Percentiles rank a stretch among this genome's conserved stretches.
These are phyloP conservation scores for Siniperca knerii DNA, from an alignment of 2,113 vertebrate genomes.

Conservation along the genomic window DNA sequence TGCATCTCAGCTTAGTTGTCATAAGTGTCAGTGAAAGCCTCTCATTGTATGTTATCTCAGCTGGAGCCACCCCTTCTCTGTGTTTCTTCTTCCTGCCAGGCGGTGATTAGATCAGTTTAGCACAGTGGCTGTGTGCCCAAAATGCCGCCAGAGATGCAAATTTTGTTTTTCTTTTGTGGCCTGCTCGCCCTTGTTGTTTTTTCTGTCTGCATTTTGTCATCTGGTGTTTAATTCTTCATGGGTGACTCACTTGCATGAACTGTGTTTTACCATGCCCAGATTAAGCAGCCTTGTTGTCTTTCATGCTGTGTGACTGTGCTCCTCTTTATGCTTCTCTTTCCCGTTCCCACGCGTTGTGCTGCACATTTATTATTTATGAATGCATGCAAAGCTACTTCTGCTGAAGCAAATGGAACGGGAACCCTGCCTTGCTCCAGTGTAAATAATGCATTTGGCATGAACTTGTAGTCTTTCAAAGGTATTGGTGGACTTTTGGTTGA, in stretches of 20 bases:
- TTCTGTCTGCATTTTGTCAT: conserved; percentile 69
- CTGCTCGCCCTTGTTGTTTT: conserved; percentile 47
- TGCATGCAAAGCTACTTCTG: conserved; percentile 81
- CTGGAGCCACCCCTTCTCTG: conserved; percentile 28
- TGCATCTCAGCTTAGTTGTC: conserved; percentile 40
- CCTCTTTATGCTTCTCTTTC: conserved; percentile 56
- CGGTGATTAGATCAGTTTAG: conserved; percentile 59
- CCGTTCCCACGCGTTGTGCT: conserved; percentile 63
- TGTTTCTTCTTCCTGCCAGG: conserved; percentile 46
- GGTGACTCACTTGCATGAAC: conserved; percentile 50
- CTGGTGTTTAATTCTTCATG: conserved; percentile 53
- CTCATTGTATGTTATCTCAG: conserved; percentile 31
- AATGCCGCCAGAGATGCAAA: conserved; percentile 56
- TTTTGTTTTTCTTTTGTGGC: conserved; percentile 56
- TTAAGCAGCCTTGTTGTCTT: conserved; percentile 63
- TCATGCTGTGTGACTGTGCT: conserved; percentile 65
- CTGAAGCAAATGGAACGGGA: conserved; percentile 79
- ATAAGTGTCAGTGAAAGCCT: conserved; percentile 55
- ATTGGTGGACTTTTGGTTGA: conserved; percentile 41
- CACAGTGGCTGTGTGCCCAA: conserved; percentile 50
- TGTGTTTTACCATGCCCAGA: conserved; percentile 48
- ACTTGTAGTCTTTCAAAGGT: conserved; percentile 64
- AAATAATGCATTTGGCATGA: conserved; percentile 83
- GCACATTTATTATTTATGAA: conserved; percentile 83
- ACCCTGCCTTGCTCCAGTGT: conserved; percentile 75